These are phyloP conservation scores for Spheniscus mendiculus DNA, from an alignment of 2,113 vertebrate genomes.

Conservation along the genomic window DNA sequence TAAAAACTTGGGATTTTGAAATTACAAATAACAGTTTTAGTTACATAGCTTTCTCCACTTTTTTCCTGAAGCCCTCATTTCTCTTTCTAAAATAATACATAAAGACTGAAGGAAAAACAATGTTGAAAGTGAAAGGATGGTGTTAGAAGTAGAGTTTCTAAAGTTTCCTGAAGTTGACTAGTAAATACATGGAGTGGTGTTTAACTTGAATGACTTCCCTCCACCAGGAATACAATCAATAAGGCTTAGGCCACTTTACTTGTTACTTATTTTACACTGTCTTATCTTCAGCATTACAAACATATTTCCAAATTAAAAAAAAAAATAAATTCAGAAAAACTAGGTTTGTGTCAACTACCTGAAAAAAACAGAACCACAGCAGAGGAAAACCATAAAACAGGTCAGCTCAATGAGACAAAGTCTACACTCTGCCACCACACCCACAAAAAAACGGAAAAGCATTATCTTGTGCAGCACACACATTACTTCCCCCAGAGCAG, in stretches of 20 bases:
- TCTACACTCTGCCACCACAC: neutral
- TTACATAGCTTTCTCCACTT: neutral
- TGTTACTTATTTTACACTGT: neutral
- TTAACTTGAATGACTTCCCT: neutral
- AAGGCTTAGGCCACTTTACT: neutral
- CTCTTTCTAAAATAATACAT: neutral
- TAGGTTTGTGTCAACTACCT: neutral
- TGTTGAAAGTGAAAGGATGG: neutral
- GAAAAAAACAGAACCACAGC: neutral
- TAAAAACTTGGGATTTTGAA: neutral
- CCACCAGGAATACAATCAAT: neutral
- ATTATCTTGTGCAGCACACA: neutral
- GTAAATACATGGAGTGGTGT: neutral
- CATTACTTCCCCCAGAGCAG: neutral
- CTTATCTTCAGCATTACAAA: neutral
- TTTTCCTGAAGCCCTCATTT: neutral
- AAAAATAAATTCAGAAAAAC: neutral
- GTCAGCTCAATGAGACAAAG: neutral
- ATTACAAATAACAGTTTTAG: neutral
- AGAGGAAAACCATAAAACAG: neutral
- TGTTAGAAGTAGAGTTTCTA: neutral
- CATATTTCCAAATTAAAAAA: neutral
- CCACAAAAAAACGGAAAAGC: neutral
- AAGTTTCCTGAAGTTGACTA: neutral
- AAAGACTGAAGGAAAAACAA: neutral